Evolutionary conservation across 1,140 invertebrate species (phyloP), one percentile per base, ranked within the genome.

Genomic region (Sarcophaga bullata): DNA sequence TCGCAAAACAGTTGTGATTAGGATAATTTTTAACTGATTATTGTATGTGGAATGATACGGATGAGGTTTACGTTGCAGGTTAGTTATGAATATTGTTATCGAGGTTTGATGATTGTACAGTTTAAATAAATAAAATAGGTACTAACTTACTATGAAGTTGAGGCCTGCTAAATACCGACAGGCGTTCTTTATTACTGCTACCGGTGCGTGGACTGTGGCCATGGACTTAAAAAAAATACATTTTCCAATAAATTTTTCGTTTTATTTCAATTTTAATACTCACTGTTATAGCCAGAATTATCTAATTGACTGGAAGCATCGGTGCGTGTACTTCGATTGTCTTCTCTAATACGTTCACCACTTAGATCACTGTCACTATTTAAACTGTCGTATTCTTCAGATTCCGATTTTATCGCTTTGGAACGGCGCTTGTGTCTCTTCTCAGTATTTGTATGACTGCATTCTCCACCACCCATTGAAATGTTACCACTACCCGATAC

Each of bases 111-210:
- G n/a, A 52, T 78, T 68, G 62, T 68, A 68, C 62, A 68, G 62
- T 68, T 17, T 52, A 7, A 62, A 72, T 76, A 82, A 80, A 25
- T 75, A 82, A 82, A 84, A 84, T 75, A 85, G 91, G 91, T 92
- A 92, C 91, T 91, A 92, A 92, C 92, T 92, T 92, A 92, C 92
- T 92, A 92, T 92, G 92, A 91, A 92, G 92, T 91, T 92, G 90
- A 90, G 91, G 91, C 90, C 91, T 92, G 84, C 91, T 86, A 81
- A 87, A 87, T 80, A 87, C 84, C 73, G 86, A 85, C 72, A 86
- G 85, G 73, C 85, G 85, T 62, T 87, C 86, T 73, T 86, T 85
- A 75, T 84, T 86, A 17, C 78, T 84, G 46, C 85, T 84, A n/a
- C 80, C 82, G 73, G 83, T 82, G 54, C 83, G 84, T 15, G 83